Evolutionary conservation across 2,888 invertebrate species (phyloP), one percentile per base, ranked within the genome.

Genomic region (Patella pellucida): DNA sequence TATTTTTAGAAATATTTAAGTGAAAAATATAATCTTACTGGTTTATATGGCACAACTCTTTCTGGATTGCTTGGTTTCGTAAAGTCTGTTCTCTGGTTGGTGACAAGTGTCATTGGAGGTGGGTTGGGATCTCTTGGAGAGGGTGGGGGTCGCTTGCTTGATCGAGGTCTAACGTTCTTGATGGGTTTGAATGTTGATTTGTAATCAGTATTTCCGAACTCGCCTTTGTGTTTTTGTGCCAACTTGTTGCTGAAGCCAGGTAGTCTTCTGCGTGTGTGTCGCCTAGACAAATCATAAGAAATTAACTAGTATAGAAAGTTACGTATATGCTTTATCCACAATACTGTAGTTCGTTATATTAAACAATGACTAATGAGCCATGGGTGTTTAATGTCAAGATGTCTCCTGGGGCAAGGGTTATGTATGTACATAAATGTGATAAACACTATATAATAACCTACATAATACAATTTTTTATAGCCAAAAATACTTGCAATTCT

Each of bases 141-240:
- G 2, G 83, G 83, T 1, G 85, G 85, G 0, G 90, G 90, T 19
- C 87, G 78, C 74, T 90, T 90, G 75, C 86, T 87, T 67, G 89
- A 89, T 7, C 90, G 78, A 15, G 89, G 89, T 9, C 88, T 82
- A 2, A 83, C 78, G 27, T 84, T 68, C 15, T 79, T 67, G 16
- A 80, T 77, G 9, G 81, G 82, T 73, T 84, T 84, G 76, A 81
- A 89, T 11, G 86, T 88, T 27, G 83, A 81, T 78, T 83, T 83
- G 80, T 89, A 89, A 76, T 89, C 88, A 0, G 88, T 82, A 15
- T 81, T 78, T 9, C 85, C 85, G 50, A 82, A 77, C n/a, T 79
- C 79, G 16, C 72, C 80, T 15, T 72, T 27, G 15, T 70, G 31
- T 16, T 68, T 68, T 3, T 68, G 68, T 27, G 69, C 70, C 52